Conservation (phyloP, 1,140 invertebrate species). For the Cataglyphis hispanica region DNA sequence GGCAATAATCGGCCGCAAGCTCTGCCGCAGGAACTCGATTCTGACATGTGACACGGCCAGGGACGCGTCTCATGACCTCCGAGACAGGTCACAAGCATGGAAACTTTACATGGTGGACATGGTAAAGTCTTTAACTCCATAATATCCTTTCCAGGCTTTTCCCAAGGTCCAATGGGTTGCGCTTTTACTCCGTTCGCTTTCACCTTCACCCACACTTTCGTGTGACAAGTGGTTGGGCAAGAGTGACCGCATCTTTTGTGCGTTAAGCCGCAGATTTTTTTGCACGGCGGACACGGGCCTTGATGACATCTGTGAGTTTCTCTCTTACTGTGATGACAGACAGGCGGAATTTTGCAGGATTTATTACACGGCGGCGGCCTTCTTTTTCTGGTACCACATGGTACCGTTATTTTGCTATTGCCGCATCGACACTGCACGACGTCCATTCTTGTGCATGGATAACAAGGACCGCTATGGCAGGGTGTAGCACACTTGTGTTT, state of each 20-base stretch:
- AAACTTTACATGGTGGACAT: slow-evolving; percentile 91
- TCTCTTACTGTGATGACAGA: slow-evolving; percentile 92
- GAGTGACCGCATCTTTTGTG: slow-evolving; percentile 91
- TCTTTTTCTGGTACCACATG: slow-evolving; percentile 93
- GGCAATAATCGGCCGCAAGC: slow-evolving; percentile 89
- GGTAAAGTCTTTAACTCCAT: slow-evolving; percentile 90
- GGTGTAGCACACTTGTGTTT: slow-evolving; percentile 95
- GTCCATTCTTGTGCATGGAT: slow-evolving; percentile 94
- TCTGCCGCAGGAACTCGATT: slow-evolving; percentile 91
- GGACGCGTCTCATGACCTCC: slow-evolving; percentile 93
- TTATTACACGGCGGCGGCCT: slow-evolving; percentile 93
- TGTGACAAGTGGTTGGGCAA: slow-evolving; percentile 93
- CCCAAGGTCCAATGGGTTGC: slow-evolving; percentile 92
- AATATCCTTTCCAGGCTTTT: slow-evolving; percentile 87
- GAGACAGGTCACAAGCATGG: slow-evolving; percentile 91
- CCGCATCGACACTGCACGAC: slow-evolving; percentile 95
- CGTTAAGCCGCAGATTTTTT: slow-evolving; percentile 90
- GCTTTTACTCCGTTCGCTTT: slow-evolving; percentile 85
- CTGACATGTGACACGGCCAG: slow-evolving; percentile 92
- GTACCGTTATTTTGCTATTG: slow-evolving; percentile 92
- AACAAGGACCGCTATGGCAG: slow-evolving; percentile 96
- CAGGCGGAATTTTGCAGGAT: slow-evolving; percentile 91
- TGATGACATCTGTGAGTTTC: slow-evolving; percentile 95
- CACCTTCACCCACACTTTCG: slow-evolving; percentile 90
- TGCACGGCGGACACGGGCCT: slow-evolving; percentile 94